Percentiles rank a stretch among this genome's conserved stretches.
Conservation (phyloP, 1,140 invertebrate species). For the Whitmania pigra region DNA sequence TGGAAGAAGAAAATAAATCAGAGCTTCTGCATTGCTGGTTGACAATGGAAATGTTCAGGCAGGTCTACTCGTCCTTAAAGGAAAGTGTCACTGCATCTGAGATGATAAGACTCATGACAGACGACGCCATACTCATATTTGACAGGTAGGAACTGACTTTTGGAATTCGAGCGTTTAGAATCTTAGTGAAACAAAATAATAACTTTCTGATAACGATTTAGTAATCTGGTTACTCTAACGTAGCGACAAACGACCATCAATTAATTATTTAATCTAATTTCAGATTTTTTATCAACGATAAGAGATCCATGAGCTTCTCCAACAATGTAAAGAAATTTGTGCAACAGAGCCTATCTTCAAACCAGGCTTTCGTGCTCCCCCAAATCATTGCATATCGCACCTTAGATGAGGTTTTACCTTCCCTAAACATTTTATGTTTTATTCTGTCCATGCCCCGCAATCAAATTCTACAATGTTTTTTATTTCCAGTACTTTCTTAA, state of each 20-base stretch:
- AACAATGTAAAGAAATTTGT: neutral
- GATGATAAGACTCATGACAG: neutral
- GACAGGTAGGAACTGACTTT: neutral
- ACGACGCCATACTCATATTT: slow-evolving; percentile 1
- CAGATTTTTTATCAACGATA: neutral
- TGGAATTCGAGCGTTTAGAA: neutral
- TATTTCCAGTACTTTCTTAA: slow-evolving; percentile 12
- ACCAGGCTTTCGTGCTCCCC: neutral
- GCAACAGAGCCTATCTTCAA: neutral
- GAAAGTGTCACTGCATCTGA: neutral
- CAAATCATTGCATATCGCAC: slow-evolving; percentile 8
- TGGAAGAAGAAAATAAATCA: neutral
- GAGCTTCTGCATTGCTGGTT: neutral
- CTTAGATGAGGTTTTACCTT: neutral
- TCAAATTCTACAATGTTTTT: neutral
- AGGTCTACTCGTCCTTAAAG: neutral
- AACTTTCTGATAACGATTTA: neutral
- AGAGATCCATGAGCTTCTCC: neutral
- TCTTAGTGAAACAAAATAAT: slow-evolving; percentile 7
- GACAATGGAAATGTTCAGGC: slow-evolving; percentile 5
- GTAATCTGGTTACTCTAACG: neutral
- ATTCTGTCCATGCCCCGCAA: neutral
- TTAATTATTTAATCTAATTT: neutral
- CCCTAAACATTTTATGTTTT: neutral
- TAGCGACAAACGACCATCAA: neutral